Conservation (phyloP, 2,113 vertebrate genomes). For the Morone saxatilis region DNA sequence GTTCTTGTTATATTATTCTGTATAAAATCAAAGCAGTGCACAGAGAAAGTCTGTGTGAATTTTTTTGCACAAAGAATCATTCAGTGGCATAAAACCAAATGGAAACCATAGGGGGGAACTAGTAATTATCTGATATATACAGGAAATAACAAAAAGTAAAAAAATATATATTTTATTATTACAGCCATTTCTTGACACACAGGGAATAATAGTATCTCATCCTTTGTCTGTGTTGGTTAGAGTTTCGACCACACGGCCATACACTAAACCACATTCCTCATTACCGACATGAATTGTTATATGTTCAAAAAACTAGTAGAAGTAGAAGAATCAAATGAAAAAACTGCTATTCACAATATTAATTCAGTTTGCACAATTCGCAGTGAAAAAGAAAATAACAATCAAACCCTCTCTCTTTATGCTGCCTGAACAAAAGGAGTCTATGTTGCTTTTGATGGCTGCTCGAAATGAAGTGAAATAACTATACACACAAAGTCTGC, state of each 20-base stretch:
- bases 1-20: not conserved
- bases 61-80: not conserved
- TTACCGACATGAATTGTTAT: not conserved
- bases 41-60: not conserved
- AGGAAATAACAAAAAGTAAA: not conserved
- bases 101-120: not conserved
- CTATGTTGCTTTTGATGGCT: not conserved
- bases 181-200: not conserved
- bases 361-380: not conserved
- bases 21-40: not conserved
- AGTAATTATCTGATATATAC: not conserved
- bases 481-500: too few relatives aligned
- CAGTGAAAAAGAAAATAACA: not conserved
- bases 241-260: not conserved
- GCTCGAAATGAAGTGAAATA: not conserved
- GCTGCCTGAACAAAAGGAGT: not conserved
- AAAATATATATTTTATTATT: not conserved
- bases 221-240: not conserved
- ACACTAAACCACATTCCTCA: not conserved
- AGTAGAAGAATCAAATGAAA: not conserved
- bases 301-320: not conserved
- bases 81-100: not conserved
- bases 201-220: not conserved
- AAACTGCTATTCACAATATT: not conserved
- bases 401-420: not conserved